Percentiles rank a stretch among this genome's conserved stretches.
These are phyloP conservation scores for Hestina assimilis DNA, from an alignment of 1,140 invertebrate genomes.

Conservation along the genomic window DNA sequence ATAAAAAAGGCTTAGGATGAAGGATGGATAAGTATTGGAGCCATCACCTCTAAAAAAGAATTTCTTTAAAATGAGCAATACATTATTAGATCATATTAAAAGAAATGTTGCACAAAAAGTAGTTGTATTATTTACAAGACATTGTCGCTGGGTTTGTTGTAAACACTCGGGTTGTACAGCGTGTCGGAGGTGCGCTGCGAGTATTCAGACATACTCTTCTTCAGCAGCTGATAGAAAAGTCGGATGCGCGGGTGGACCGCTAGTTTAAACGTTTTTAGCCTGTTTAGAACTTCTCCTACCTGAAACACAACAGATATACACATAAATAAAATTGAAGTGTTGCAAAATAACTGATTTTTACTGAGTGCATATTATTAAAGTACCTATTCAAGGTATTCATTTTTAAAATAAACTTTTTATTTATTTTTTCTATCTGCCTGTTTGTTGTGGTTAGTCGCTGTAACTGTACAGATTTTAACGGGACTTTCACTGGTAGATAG, in stretches of 20 bases:
- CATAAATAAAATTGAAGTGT: background rate
- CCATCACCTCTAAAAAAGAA: too few species aligned
- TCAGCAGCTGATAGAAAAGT: constrained; percentile 44
- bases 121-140: background rate
- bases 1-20: too few species aligned
- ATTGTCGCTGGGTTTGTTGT: constrained; percentile 12
- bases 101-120: too few species aligned
- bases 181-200: constrained; percentile 31
- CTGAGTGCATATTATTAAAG: background rate
- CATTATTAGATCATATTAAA: too few species aligned
- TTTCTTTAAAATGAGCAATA: too few species aligned
- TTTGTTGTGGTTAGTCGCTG: too few species aligned
- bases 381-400: background rate
- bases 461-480: too few species aligned
- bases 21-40: too few species aligned
- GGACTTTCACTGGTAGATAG: too few species aligned
- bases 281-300: constrained; percentile 34
- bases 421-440: too few species aligned
- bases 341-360: background rate
- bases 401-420: too few species aligned
- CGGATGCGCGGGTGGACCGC: constrained; percentile 47
- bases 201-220: constrained; percentile 30
- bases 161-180: constrained; percentile 36
- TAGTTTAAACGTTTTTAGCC: constrained; percentile 42
- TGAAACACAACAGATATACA: constrained; percentile 21